phyloP scores from a whole-genome alignment of 2,113 vertebrate species.

The Microtus ochrogaster region DNA sequence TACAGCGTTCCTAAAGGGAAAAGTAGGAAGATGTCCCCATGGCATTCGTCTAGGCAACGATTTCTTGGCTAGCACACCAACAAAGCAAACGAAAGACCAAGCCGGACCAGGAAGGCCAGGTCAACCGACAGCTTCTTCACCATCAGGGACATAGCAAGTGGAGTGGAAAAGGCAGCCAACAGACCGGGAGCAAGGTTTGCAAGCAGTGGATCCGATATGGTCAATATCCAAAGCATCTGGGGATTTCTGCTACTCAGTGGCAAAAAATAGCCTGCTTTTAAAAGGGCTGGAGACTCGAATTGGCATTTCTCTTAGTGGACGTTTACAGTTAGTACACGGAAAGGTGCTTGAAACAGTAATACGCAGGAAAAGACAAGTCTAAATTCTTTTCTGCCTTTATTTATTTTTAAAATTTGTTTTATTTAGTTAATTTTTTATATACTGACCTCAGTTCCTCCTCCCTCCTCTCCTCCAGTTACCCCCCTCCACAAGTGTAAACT shows the following conservation, averaged over 20 bases:
- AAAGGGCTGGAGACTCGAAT: neutral
- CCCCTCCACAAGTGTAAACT: neutral
- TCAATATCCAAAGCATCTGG: neutral
- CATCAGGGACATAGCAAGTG: neutral
- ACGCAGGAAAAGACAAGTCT: neutral
- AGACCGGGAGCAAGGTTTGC: neutral
- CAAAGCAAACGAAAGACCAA: neutral
- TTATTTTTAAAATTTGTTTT: too few relatives aligned
- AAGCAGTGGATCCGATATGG: too few relatives aligned
- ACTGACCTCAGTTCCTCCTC: too few relatives aligned
- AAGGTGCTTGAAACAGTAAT: neutral
- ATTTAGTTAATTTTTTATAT: too few relatives aligned
- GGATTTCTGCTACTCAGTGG: neutral
- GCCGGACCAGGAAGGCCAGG: neutral
- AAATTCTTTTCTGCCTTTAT: too few relatives aligned
- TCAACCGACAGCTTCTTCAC: neutral
- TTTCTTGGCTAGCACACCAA: neutral
- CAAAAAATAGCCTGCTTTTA: neutral
- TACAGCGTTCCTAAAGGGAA: neutral
- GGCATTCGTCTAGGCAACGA: neutral
- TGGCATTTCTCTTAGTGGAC: neutral
- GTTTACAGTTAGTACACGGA: neutral
- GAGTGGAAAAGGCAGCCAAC: neutral
- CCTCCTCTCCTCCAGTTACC: too few relatives aligned
- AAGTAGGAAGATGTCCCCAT: neutral